phyloP scores from a whole-genome alignment of 2,888 invertebrate genomes.

The Plemyria rubiginata region DNA sequence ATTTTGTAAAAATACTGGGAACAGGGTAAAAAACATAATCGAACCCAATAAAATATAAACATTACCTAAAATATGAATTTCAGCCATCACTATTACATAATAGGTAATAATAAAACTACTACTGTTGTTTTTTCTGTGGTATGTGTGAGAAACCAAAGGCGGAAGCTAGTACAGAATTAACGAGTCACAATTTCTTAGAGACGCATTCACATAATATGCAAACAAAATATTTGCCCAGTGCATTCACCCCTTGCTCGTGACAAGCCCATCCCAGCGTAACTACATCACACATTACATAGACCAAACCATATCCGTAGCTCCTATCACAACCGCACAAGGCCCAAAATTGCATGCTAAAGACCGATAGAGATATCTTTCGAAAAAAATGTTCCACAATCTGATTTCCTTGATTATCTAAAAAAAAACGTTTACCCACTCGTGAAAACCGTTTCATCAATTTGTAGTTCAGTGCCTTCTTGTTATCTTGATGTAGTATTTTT shows the following conservation, averaged over 20 bases:
- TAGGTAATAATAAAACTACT: too few relatives aligned
- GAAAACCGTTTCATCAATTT: constrained; percentile 54
- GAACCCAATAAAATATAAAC: too few relatives aligned
- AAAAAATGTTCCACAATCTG: constrained; percentile 55
- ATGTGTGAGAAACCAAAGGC: too few relatives aligned
- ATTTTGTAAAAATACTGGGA: too few relatives aligned
- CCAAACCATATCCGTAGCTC: constrained; percentile 9
- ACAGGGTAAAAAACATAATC: too few relatives aligned
- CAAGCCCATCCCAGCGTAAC: constrained; percentile 70
- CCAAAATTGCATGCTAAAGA: constrained; percentile 21
- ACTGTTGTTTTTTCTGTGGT: too few relatives aligned
- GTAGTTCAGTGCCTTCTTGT: constrained; percentile 57
- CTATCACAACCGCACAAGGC: constrained; percentile 28
- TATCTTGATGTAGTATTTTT: constrained; percentile 36
- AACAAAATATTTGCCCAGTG: constrained; percentile 64
- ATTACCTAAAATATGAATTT: too few relatives aligned
- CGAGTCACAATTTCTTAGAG: constrained; percentile 24
- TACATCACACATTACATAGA: constrained; percentile 42
- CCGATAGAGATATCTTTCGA: constrained; percentile 9
- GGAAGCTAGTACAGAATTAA: constrained; percentile 2
- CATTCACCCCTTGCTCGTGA: constrained; percentile 76
- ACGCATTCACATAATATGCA: constrained; percentile 33
- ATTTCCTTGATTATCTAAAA: constrained; percentile 62
- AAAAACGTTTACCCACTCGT: constrained; percentile 45
- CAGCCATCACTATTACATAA: too few relatives aligned